These are phyloP conservation scores for Minunthozetes semirufus DNA, from an alignment of 2,888 invertebrate species.

Conservation along the genomic window DNA sequence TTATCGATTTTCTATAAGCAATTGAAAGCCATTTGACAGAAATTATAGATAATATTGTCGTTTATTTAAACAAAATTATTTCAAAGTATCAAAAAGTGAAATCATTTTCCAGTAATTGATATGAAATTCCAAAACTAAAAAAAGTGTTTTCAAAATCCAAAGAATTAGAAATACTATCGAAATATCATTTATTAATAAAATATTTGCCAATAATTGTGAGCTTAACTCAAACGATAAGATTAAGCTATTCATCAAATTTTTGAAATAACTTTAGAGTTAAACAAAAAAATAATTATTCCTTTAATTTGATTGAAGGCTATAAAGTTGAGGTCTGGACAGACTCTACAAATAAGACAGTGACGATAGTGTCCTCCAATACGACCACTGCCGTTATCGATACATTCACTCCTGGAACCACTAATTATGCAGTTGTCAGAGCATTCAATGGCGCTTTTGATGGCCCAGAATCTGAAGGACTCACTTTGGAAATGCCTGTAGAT, in stretches of 20 bases:
- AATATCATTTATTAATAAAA: too few relatives aligned
- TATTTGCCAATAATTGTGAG: too few relatives aligned
- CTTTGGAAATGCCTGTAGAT: not conserved
- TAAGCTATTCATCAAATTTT: not conserved
- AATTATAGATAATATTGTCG: too few relatives aligned
- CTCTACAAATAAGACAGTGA: not conserved
- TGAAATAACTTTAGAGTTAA: not conserved
- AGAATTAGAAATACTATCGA: too few relatives aligned
- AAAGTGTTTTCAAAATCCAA: too few relatives aligned
- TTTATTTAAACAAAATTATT: too few relatives aligned
- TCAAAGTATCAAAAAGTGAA: too few relatives aligned
- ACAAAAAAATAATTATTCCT: not conserved
- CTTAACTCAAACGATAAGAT: too few relatives aligned
- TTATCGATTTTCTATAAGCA: too few relatives aligned
- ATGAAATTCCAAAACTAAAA: too few relatives aligned
- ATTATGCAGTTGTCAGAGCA: not conserved
- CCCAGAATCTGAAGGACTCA: not conserved
- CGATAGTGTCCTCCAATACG: not conserved
- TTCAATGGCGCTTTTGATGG: slow-evolving; percentile 11
- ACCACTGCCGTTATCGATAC: not conserved
- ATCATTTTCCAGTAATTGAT: too few relatives aligned
- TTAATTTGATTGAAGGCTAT: not conserved
- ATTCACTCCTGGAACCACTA: not conserved
- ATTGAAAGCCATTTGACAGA: too few relatives aligned
- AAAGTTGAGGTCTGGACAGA: not conserved